These are phyloP conservation scores for Habrosyne pyritoides DNA, from an alignment of 2,888 invertebrate species.

Conservation along the genomic window DNA sequence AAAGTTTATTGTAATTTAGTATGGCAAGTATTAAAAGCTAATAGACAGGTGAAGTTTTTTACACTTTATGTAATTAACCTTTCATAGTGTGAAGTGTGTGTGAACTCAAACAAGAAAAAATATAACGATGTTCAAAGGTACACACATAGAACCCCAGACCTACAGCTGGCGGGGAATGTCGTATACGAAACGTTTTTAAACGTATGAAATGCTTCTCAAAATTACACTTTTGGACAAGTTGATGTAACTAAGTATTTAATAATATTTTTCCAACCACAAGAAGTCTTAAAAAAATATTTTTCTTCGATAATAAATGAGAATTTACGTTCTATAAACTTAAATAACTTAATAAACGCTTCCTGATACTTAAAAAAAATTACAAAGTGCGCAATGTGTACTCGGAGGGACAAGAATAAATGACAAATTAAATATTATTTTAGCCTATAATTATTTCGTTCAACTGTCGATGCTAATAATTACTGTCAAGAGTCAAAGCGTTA, in stretches of 20 bases:
- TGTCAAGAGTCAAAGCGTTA: background rate
- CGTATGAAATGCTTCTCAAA: background rate
- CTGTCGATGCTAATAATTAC: background rate
- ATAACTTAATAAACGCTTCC: background rate
- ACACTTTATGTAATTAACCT: conserved; percentile 42
- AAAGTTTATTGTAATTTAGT: conserved; percentile 20
- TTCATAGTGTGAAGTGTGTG: conserved; percentile 35
- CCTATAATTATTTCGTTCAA: background rate
- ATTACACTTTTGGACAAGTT: background rate
- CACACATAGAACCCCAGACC: conserved; percentile 13
- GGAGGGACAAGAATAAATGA: background rate
- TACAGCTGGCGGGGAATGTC: conserved; percentile 20
- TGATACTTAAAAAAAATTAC: background rate
- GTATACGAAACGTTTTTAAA: background rate
- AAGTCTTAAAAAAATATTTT: background rate
- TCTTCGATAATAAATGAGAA: background rate
- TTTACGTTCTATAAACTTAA: background rate
- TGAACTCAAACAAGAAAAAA: conserved; percentile 20
- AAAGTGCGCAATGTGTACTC: background rate
- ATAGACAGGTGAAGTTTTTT: conserved; percentile 47
- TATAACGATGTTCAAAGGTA: conserved; percentile 20
- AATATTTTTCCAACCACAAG: background rate
- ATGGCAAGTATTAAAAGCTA: conserved; percentile 26
- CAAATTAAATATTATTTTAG: background rate
- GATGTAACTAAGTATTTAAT: background rate